These are phyloP conservation scores for Erebia aethiops DNA, from an alignment of 2,888 invertebrate genomes.

Conservation along the genomic window DNA sequence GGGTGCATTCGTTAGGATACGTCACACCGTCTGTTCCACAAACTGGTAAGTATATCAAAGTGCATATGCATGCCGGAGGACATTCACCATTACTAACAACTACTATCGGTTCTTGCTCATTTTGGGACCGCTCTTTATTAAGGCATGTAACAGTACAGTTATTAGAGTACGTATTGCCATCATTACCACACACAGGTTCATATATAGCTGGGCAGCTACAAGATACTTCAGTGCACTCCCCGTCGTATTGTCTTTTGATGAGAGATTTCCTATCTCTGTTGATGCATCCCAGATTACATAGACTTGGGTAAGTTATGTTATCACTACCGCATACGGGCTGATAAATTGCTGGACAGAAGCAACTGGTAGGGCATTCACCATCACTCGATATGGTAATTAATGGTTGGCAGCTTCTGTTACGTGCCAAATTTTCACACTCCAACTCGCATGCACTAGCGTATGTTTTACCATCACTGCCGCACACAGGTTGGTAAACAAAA, in stretches of 20 bases:
- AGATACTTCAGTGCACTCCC: not conserved
- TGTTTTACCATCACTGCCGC: constrained; percentile 34
- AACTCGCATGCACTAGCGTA: constrained; percentile 35
- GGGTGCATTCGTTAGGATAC: constrained; percentile 38
- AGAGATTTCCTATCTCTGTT: not conserved
- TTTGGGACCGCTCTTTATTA: not conserved
- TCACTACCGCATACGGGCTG: constrained; percentile 23
- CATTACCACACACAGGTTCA: constrained; percentile 1
- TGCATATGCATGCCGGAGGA: constrained; percentile 32
- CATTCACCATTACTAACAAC: constrained; percentile 32
- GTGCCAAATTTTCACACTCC: constrained; percentile 27
- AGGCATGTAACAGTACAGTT: not conserved
- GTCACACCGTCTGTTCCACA: constrained; percentile 44
- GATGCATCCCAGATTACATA: not conserved
- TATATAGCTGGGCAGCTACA: not conserved
- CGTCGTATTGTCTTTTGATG: not conserved
- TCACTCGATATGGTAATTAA: constrained; percentile 3
- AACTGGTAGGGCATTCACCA: constrained; percentile 29
- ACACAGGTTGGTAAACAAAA: constrained; percentile 30
- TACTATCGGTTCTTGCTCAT: not conserved
- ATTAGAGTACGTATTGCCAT: constrained; percentile 24
- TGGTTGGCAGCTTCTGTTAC: constrained; percentile 11
- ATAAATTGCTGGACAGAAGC: constrained; percentile 32
- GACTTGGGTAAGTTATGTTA: not conserved
- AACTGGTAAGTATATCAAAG: constrained; percentile 38